phyloP scores from a whole-genome alignment of 1,140 invertebrate species.

The Drosophila guanche region DNA sequence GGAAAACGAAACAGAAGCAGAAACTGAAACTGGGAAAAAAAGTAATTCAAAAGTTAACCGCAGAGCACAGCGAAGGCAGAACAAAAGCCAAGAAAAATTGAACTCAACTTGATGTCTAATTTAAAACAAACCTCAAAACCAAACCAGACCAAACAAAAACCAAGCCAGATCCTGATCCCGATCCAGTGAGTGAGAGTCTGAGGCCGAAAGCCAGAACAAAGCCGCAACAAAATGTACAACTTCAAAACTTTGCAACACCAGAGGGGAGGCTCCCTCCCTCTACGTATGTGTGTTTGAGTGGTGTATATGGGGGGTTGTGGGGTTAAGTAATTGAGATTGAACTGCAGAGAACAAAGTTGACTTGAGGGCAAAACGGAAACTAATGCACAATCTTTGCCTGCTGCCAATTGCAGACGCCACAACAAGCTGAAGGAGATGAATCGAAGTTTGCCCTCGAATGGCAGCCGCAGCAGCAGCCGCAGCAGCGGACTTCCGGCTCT shows the following conservation, averaged over 20 bases:
- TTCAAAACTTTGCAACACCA: conserved; percentile 47
- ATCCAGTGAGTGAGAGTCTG: conserved; percentile 14
- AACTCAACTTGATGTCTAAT: conserved; percentile 73
- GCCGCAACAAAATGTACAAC: conserved; percentile 77
- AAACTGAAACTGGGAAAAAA: conserved; percentile 26
- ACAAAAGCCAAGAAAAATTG: conserved; percentile 66
- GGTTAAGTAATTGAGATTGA: conserved; percentile 71
- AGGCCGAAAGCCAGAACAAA: conserved; percentile 57
- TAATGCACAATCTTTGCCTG: conserved; percentile 52
- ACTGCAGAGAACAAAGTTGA: conserved; percentile 53
- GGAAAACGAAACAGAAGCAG: conserved; percentile 45
- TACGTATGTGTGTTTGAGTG: neutral
- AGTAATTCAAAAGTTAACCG: conserved; percentile 70
- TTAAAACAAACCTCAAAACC: conserved; percentile 67
- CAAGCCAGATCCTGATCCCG: conserved; percentile 32
- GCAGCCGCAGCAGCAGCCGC: conserved; percentile 14
- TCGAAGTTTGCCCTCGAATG: conserved; percentile 35
- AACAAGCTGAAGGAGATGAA: conserved; percentile 61
- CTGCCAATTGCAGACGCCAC: conserved; percentile 50
- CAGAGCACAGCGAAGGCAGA: conserved; percentile 56
- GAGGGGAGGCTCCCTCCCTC: neutral
- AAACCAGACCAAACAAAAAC: conserved; percentile 23
- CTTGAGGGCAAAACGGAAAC: conserved; percentile 22
- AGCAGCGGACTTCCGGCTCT: conserved; percentile 34
- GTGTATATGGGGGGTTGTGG: neutral